These are phyloP conservation scores for Montipora foliosa DNA, from an alignment of 64 coral and sea anemone species.

Conservation along the genomic window DNA sequence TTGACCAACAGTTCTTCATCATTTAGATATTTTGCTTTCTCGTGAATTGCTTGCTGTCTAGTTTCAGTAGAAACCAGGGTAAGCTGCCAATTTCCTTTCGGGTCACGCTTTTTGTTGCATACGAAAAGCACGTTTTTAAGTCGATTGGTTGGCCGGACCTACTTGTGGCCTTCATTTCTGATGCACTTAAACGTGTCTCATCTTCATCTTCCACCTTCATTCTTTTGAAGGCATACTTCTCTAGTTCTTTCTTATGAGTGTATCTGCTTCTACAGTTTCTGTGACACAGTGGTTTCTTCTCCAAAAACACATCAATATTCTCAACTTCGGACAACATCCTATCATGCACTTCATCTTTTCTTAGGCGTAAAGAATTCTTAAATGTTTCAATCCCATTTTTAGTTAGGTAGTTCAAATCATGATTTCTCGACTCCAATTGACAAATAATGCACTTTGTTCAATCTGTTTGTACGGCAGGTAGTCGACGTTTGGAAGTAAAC, in stretches of 20 bases:
- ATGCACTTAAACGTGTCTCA: slow-evolving; percentile 11
- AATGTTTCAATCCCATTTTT: not conserved
- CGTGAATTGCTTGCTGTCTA: slow-evolving; percentile 27
- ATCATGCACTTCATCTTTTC: not conserved
- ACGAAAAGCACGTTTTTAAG: not conserved
- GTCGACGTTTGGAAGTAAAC: not conserved
- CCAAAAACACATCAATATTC: not conserved
- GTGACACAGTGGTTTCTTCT: no score
- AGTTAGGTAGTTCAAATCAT: not conserved
- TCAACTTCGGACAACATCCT: slow-evolving; percentile 2
- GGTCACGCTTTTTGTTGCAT: slow-evolving; percentile 1
- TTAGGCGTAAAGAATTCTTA: no score
- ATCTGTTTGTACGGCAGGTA: not conserved
- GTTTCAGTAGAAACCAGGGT: slow-evolving; percentile 35
- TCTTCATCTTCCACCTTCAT: slow-evolving; percentile 8
- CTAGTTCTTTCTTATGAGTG: not conserved
- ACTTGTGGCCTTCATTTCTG: slow-evolving; percentile 4
- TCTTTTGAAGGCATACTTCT: slow-evolving; percentile 21
- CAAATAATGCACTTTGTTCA: not conserved
- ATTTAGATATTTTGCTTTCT: slow-evolving; percentile 47
- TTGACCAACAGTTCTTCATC: slow-evolving; percentile 52
- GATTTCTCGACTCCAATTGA: slow-evolving; percentile 1
- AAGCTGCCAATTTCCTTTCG: slow-evolving; percentile 20
- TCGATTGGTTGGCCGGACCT: not conserved
- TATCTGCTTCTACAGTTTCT: not conserved